Percentiles rank a stretch among this genome's conserved stretches.
These are phyloP conservation scores for Mnemiopsis leidyi DNA, from an alignment of 37 sponge, comb jelly and placozoan species.

Conservation along the genomic window DNA sequence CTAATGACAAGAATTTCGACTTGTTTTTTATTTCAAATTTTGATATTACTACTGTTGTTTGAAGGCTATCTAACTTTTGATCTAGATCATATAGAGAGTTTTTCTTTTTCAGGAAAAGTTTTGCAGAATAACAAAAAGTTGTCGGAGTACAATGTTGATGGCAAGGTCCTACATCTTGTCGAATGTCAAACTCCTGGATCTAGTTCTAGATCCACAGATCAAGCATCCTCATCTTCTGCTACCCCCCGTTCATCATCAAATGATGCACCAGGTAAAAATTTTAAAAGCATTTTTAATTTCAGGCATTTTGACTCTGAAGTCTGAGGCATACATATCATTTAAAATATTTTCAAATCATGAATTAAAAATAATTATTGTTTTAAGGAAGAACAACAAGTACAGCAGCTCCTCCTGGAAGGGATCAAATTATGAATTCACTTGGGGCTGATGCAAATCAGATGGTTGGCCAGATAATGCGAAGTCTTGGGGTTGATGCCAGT, in stretches of 20 bases:
- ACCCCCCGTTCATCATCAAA: background rate
- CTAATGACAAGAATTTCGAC: background rate
- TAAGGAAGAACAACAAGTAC: background rate
- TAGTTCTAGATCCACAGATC: background rate
- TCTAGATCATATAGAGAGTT: too few relatives aligned
- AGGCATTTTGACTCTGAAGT: too few relatives aligned
- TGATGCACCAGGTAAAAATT: background rate
- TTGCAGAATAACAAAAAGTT: slow-evolving; percentile 36
- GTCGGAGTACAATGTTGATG: slow-evolving; percentile 61
- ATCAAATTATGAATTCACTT: background rate
- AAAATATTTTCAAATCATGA: too few relatives aligned
- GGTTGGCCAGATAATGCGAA: slow-evolving; percentile 43
- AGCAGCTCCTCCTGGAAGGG: background rate
- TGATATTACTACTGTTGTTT: background rate
- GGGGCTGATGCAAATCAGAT: slow-evolving; percentile 54
- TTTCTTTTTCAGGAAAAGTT: slow-evolving; percentile 11
- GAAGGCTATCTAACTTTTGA: too few relatives aligned
- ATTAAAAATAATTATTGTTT: too few relatives aligned
- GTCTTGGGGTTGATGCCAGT: slow-evolving; percentile 47
- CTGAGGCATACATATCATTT: too few relatives aligned
- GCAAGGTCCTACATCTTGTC: slow-evolving; percentile 41
- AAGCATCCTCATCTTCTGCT: background rate
- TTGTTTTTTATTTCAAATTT: background rate
- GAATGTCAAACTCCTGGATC: background rate
- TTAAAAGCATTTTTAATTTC: too few relatives aligned